Base-by-base conservation (phyloP, 1,140 invertebrate species). In the Gryon sp. region DNA sequence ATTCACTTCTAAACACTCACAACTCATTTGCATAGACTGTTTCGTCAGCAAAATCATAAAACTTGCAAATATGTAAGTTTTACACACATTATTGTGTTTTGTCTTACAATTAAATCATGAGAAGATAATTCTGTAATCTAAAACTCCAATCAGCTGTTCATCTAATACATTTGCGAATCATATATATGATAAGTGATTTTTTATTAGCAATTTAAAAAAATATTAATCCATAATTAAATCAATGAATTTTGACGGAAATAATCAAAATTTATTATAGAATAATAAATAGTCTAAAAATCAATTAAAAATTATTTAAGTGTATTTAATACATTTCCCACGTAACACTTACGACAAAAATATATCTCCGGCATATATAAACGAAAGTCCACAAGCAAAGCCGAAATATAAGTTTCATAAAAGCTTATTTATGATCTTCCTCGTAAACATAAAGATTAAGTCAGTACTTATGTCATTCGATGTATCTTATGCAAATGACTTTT, bases 11-110 rank as follows among this genome's bases (percentile, higher is more conserved):
- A 46, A 53, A 45, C 30, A 53, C 60, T 69, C 36, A 22, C 48
- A 19, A 26, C 57, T 69, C 16, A 76, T 76, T 76, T 76, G 43
- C 65, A 70, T 69, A 70, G 9, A 4, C 48, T 36, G 57, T 69
- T 20, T n/a, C n/a, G 2, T 0, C 19, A 52, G 28, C 7, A 36
- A 52, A 59, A 74, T 40, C 40, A 38, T 48, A 65, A 65, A 73
- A 63, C 45, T 24, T 18, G 40, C 24, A 36, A 55, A 36, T 32
- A 57, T 57, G 57, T 41, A 41, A 63, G 36, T 41, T 53, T 15
- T 18, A 57, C 22, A 34, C 16, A 45, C 24, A 36, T 76, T 63
- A 74, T 74, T 66, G 36, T 62, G 38, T 45, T 40, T 38, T 45
- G 40, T 57, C 50, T 60, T 57, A 48, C 43, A 41, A 38, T 30